Evolutionary conservation across 2,888 invertebrate species (phyloP).

Genomic region (Heterodera filipjevi): DNA sequence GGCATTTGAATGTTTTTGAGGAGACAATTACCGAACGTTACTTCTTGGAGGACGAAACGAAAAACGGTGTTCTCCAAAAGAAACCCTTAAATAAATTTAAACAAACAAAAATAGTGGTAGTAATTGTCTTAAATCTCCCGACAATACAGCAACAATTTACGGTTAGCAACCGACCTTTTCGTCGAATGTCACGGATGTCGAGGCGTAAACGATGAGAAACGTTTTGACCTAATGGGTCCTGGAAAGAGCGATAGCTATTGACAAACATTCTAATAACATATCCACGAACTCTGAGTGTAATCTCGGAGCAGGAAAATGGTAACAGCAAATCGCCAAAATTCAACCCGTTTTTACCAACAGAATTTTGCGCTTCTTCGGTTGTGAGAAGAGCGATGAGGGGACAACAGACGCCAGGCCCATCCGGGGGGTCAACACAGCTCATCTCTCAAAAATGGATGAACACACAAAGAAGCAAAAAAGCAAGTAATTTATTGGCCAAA

Average conservation of each 20-base stretch:
- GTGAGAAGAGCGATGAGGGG: conserved; percentile 56
- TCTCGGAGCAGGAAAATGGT: conserved; percentile 51
- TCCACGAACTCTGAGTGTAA: conserved; percentile 44
- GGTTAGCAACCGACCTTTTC: too few species aligned
- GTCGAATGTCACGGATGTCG: conserved; percentile 67
- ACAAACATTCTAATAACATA: not conserved
- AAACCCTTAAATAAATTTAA: conserved; percentile 40
- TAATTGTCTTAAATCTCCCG: too few species aligned
- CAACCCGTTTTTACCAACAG: conserved; percentile 45
- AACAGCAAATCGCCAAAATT: conserved; percentile 55
- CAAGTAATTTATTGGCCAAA: conserved; percentile 4
- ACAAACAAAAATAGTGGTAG: too few species aligned
- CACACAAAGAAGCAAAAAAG: not conserved
- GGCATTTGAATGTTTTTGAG: not conserved
- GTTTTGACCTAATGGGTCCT: conserved; percentile 43
- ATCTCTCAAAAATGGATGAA: not conserved
- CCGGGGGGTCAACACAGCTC: conserved; percentile 6
- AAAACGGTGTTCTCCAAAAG: conserved; percentile 61
- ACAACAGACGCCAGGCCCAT: conserved; percentile 11
- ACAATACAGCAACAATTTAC: too few species aligned
- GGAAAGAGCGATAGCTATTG: not conserved
- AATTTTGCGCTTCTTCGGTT: conserved; percentile 48
- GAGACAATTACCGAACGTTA: conserved; percentile 12
- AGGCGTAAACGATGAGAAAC: conserved; percentile 35
- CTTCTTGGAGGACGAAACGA: conserved; percentile 59